Evolutionary conservation across 2,797 vertebrate species (phyloP).

Genomic region (Amblyraja radiata): DNA sequence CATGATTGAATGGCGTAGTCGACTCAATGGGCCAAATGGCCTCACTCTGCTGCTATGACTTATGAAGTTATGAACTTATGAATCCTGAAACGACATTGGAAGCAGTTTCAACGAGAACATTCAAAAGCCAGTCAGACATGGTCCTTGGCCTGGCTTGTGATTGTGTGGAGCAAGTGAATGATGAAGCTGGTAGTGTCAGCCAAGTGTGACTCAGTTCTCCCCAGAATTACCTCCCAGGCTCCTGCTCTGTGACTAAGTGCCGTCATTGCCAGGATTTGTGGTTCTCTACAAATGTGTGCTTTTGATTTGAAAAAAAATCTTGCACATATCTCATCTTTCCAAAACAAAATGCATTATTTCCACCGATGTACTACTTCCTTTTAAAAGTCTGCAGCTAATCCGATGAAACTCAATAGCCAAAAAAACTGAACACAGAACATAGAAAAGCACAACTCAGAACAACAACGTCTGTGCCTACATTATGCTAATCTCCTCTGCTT

Average conservation of each 20-base stretch:
- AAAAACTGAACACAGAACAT: no score
- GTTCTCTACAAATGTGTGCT: not conserved
- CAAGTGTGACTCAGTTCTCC: constrained; percentile 11
- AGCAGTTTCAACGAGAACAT: not conserved
- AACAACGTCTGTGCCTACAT: no score
- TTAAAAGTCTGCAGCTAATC: not conserved
- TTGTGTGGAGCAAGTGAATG: not conserved
- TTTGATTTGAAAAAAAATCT: not conserved
- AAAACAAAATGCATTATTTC: not conserved
- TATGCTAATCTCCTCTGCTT: no score
- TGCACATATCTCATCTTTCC: not conserved
- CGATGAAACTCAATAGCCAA: not conserved
- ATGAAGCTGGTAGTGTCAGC: not conserved
- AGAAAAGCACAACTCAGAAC: no score
- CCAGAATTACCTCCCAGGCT: not conserved
- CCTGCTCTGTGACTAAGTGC: not conserved
- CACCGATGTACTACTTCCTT: not conserved
- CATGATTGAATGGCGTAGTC: no score
- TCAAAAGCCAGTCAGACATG: not conserved
- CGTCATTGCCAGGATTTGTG: not conserved
- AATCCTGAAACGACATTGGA: not conserved
- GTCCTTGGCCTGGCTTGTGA: not conserved
- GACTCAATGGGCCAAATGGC: no score
- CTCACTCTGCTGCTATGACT: no score
- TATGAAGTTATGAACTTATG: no score